These are phyloP conservation scores for Gymnothorax reevesii DNA, from an alignment of 2,797 vertebrate species.

Conservation along the genomic window DNA sequence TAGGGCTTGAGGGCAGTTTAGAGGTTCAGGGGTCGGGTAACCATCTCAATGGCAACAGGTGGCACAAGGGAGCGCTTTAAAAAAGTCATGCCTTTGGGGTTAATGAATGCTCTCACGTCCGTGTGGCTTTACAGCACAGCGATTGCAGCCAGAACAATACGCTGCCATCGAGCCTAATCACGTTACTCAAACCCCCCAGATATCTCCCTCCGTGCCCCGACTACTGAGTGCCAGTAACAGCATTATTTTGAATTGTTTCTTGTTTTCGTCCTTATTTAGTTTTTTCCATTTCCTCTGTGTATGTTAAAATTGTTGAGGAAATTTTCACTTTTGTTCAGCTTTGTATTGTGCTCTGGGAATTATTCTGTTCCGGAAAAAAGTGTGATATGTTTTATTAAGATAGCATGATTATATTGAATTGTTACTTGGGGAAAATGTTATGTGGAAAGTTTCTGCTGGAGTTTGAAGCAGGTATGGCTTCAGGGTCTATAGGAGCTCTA, in stretches of 20 bases:
- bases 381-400: background rate
- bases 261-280: background rate
- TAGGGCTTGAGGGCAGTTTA: background rate
- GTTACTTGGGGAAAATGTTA: background rate
- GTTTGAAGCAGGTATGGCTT: background rate
- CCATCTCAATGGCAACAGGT: constrained; percentile 13
- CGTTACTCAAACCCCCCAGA: background rate
- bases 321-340: background rate
- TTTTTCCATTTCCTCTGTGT: background rate
- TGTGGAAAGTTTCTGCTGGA: background rate
- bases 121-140: background rate
- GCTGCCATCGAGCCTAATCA: background rate
- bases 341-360: background rate
- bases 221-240: background rate
- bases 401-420: background rate
- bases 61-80: constrained; percentile 14
- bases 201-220: background rate
- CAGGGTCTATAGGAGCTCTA: background rate
- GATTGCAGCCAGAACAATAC: constrained; percentile 12
- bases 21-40: background rate
- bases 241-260: background rate
- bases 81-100: background rate
- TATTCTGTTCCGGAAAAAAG: background rate
- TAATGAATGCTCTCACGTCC: background rate
- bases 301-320: background rate